phyloP scores from a whole-genome alignment of 1,140 invertebrate genomes.

The Heliothis virescens region DNA sequence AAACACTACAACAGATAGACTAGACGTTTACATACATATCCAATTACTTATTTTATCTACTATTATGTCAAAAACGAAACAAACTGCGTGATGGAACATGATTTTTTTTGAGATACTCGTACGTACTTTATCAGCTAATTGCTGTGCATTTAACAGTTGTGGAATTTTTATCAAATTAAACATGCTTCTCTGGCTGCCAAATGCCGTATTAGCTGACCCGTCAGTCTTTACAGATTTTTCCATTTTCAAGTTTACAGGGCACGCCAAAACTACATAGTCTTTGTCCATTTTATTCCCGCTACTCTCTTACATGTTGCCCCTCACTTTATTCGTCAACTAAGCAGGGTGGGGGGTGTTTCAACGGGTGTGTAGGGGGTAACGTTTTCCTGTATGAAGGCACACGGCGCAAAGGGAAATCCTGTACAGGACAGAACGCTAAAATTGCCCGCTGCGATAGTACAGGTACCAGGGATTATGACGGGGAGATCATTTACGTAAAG shows the following conservation, averaged over 20 bases:
- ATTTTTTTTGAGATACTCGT: too few species aligned
- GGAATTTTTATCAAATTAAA: too few species aligned
- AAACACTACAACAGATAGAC: too few species aligned
- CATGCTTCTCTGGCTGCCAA: too few species aligned
- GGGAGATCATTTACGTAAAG: conserved; percentile 24
- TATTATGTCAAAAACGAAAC: too few species aligned
- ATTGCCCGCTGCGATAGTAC: conserved; percentile 77
- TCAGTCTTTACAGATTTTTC: not conserved
- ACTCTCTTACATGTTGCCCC: conserved; percentile 37
- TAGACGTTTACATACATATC: too few species aligned
- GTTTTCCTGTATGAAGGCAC: conserved; percentile 84
- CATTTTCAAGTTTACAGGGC: not conserved
- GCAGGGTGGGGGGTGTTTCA: conserved; percentile 64
- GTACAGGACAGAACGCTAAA: conserved; percentile 84
- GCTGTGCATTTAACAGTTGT: too few species aligned
- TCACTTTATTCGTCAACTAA: conserved; percentile 76
- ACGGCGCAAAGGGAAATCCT: conserved; percentile 84
- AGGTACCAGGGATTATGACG: conserved; percentile 60
- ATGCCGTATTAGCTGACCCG: too few species aligned
- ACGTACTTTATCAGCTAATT: too few species aligned
- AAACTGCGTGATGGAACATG: too few species aligned
- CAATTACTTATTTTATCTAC: too few species aligned
- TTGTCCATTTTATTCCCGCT: conserved; percentile 45
- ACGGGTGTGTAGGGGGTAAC: conserved; percentile 67
- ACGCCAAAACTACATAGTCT: not conserved